These are phyloP conservation scores for Battus philenor DNA, from an alignment of 1,140 invertebrate species.

Conservation along the genomic window DNA sequence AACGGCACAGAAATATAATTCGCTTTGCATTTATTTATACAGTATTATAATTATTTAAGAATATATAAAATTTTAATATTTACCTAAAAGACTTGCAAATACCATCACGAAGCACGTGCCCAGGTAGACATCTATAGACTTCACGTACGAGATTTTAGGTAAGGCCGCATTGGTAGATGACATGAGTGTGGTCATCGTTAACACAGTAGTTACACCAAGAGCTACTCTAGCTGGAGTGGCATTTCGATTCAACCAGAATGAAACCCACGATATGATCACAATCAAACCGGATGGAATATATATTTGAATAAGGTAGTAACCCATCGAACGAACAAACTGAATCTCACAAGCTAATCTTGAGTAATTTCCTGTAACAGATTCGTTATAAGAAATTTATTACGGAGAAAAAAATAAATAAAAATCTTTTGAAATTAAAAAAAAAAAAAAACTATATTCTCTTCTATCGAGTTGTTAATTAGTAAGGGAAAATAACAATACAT, in stretches of 20 bases:
- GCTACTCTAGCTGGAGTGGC: conserved; percentile 97
- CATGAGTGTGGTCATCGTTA: conserved; percentile 99
- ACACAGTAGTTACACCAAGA: conserved; percentile 96
- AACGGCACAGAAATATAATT: conserved; percentile 6
- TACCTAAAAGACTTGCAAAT: conserved; percentile 94
- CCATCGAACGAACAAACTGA: conserved; percentile 98
- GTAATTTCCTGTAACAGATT: conserved; percentile 91
- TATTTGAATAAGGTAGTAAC: conserved; percentile 99
- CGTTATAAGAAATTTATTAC: conserved; percentile 3
- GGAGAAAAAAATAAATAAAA: conserved; percentile 1
- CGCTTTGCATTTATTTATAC: conserved; percentile 27
- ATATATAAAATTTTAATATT: conserved; percentile 44
- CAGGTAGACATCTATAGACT: conserved; percentile 98
- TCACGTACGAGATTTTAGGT: conserved; percentile 99
- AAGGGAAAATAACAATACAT: no score
- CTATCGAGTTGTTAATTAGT: no score
- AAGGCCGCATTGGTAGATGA: conserved; percentile 98
- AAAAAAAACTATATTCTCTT: no score
- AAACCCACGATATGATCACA: conserved; percentile 99
- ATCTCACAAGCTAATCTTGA: conserved; percentile 98
- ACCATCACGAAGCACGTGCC: conserved; percentile 99
- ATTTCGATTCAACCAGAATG: conserved; percentile 94
- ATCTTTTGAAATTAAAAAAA: background rate
- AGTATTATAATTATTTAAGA: conserved; percentile 6
- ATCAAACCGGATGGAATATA: conserved; percentile 99